Percentiles rank a stretch among this genome's conserved stretches.
phyloP scores from a whole-genome alignment of 2,888 invertebrate species.

The Podabrus alpinus region DNA sequence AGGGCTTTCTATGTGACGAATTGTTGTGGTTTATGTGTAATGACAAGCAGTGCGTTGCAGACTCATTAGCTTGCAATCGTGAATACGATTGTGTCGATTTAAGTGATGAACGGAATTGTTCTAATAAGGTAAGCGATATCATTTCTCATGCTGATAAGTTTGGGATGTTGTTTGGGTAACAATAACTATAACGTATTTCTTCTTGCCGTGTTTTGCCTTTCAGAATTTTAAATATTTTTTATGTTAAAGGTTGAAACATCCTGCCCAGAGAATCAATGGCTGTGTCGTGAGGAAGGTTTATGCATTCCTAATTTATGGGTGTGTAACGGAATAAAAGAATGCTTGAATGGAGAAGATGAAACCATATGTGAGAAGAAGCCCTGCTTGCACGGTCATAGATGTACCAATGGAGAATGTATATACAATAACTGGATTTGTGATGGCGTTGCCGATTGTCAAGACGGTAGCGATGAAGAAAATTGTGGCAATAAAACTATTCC shows the following conservation, averaged over 20 bases:
- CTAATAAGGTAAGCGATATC: not conserved
- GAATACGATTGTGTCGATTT: not conserved
- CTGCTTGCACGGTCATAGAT: not conserved
- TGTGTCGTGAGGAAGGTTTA: conserved; percentile 42
- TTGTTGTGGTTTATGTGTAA: not conserved
- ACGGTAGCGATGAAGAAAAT: conserved; percentile 74
- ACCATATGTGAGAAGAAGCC: conserved; percentile 16
- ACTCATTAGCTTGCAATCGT: not conserved
- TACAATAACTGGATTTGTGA: conserved; percentile 72
- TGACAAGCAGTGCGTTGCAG: not conserved
- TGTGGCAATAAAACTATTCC: conserved; percentile 49
- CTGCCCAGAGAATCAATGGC: not conserved
- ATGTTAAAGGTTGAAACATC: not conserved
- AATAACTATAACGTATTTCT: too few relatives aligned
- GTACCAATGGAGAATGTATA: not conserved
- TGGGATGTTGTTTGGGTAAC: too few relatives aligned
- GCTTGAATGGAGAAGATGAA: conserved; percentile 54
- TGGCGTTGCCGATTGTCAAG: conserved; percentile 72
- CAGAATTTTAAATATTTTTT: not conserved
- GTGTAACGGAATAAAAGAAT: conserved; percentile 52
- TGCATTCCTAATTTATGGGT: conserved; percentile 48
- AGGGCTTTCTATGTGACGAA: not conserved
- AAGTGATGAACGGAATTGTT: not conserved
- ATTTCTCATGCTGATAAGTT: too few relatives aligned
- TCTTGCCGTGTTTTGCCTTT: too few relatives aligned